Percentiles rank a stretch among this genome's conserved stretches.
Evolutionary conservation across 2,888 invertebrate species (phyloP).

Genomic region (Lathronympha strigana): DNA sequence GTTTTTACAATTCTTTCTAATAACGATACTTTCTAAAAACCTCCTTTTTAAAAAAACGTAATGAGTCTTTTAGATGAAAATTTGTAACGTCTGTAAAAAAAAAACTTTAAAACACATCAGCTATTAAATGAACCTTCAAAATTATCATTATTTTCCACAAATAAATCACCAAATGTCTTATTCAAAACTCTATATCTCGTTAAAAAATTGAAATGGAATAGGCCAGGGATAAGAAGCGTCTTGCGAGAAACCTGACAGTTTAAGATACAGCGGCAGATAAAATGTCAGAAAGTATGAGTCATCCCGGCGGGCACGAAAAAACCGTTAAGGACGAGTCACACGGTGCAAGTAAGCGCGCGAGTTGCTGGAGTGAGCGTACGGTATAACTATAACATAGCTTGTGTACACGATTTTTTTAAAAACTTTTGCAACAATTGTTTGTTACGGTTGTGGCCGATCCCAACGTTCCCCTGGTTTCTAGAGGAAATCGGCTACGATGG

Average conservation of each 20-base stretch:
- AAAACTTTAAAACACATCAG: neutral
- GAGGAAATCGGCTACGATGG: no score
- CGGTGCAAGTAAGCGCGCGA: neutral
- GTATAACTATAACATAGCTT: no score
- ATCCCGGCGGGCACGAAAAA: conserved; percentile 4
- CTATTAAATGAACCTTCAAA: neutral
- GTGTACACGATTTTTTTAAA: no score
- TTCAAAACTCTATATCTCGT: conserved; percentile 13
- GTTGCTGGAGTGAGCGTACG: neutral
- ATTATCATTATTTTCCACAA: neutral
- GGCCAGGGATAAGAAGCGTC: conserved; percentile 12
- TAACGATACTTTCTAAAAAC: no score
- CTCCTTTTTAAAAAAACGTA: no score
- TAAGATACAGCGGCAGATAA: conserved; percentile 18
- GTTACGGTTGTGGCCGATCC: no score
- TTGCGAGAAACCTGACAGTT: conserved; percentile 18
- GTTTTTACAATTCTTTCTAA: no score
- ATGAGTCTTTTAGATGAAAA: no score
- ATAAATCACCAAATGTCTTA: neutral
- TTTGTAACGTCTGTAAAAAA: neutral
- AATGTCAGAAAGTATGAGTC: conserved; percentile 29
- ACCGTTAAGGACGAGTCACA: neutral
- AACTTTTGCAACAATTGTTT: no score
- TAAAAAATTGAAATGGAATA: conserved; percentile 6
- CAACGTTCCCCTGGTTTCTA: no score